Evolutionary conservation across 2,888 invertebrate species (phyloP).

Genomic region (Erebia aethiops): DNA sequence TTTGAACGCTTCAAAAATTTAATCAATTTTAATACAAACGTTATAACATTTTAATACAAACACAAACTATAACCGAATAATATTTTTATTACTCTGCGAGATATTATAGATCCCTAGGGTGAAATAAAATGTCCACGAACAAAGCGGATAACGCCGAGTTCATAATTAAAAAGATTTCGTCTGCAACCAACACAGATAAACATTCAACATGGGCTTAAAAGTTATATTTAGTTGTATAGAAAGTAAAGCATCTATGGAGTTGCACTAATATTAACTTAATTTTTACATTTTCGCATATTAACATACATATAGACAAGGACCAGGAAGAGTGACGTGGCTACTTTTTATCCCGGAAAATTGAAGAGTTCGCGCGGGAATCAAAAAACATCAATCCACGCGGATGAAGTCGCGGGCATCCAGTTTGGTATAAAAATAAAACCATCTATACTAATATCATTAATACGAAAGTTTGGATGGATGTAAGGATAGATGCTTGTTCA

Average conservation of each 20-base stretch:
- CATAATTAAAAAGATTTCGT: constrained; percentile 43
- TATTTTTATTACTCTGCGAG: constrained; percentile 31
- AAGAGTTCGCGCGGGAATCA: no score
- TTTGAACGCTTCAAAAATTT: not conserved
- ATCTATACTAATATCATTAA: no score
- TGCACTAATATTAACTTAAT: not conserved
- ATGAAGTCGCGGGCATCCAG: no score
- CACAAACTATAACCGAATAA: constrained; percentile 19
- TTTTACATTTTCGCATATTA: no score
- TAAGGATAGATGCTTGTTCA: no score
- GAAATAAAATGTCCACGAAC: constrained; percentile 37
- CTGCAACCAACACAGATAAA: constrained; percentile 32
- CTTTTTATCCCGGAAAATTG: no score
- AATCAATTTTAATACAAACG: not conserved
- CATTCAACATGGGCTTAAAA: constrained; percentile 11
- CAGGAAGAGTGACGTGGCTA: no score
- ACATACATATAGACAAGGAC: no score
- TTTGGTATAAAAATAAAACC: no score
- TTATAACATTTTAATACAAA: constrained; percentile 4
- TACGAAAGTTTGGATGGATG: no score
- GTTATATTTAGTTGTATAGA: not conserved
- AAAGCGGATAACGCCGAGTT: constrained; percentile 34
- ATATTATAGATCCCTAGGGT: constrained; percentile 36
- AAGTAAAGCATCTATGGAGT: not conserved
- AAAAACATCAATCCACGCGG: no score